These are phyloP conservation scores for Otus sunia DNA, from an alignment of 2,113 vertebrate genomes.

Conservation along the genomic window DNA sequence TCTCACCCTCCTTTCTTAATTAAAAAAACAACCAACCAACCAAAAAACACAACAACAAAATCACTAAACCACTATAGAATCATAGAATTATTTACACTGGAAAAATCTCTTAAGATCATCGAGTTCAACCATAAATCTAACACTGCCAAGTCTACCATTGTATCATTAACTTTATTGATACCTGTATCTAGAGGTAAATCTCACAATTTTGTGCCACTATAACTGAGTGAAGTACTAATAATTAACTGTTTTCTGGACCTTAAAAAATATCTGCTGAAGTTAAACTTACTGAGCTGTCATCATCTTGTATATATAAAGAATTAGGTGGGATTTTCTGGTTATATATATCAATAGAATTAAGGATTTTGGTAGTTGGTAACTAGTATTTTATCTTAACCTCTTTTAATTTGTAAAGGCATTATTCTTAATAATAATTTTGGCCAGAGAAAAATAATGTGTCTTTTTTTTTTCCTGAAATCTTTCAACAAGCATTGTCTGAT, in stretches of 20 bases:
- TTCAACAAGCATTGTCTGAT: neutral
- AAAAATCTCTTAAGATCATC: too few species aligned
- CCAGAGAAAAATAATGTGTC: neutral
- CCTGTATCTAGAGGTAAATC: neutral
- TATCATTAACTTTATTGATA: neutral
- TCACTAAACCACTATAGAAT: neutral
- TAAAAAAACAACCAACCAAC: neutral
- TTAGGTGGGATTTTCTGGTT: neutral
- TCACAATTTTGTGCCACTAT: neutral
- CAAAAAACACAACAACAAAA: neutral
- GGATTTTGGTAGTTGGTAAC: neutral
- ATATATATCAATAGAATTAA: neutral
- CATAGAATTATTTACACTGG: neutral
- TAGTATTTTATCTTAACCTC: neutral
- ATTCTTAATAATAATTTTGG: neutral
- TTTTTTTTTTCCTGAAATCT: neutral
- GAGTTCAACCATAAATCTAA: neutral
- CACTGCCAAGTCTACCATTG: neutral
- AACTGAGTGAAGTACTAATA: neutral
- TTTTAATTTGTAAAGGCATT: neutral
- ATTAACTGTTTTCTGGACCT: neutral
- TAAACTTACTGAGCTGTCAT: neutral
- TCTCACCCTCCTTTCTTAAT: neutral
- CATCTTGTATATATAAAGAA: neutral
- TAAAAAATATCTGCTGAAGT: neutral